A percentile compares a stretch with the other conserved stretches of the same genome.
These are phyloP conservation scores for Lepisosteus oculatus DNA, from an alignment of 2,113 vertebrate genomes.

Conservation along the genomic window DNA sequence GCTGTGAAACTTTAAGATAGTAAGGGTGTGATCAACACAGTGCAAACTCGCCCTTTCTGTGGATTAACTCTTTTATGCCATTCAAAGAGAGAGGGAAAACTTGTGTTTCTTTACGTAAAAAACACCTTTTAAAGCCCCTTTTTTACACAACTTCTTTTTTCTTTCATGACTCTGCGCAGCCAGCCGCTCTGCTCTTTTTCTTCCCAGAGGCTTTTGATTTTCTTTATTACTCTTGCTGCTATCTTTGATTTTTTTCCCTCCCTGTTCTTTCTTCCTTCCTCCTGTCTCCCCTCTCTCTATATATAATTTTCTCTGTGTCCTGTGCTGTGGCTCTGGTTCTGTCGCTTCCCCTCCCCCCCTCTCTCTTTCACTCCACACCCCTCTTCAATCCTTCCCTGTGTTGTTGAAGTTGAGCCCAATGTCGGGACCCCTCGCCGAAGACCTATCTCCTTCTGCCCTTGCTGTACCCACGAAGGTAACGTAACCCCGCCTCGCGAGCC, in stretches of 20 bases:
- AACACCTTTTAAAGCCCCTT: neutral
- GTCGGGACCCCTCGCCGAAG: slow-evolving; percentile 93
- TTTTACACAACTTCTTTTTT: slow-evolving; percentile 10
- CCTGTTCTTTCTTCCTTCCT: slow-evolving; percentile 51
- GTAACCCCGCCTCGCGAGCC: slow-evolving; percentile 66
- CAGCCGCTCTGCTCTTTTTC: slow-evolving; percentile 37
- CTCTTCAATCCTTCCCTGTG: slow-evolving; percentile 40
- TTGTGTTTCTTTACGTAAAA: too few species aligned
- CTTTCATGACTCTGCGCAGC: slow-evolving; percentile 23
- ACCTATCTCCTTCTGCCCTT: slow-evolving; percentile 98
- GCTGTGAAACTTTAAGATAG: too few species aligned
- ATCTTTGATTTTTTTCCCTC: slow-evolving; percentile 61
- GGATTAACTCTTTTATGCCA: too few species aligned
- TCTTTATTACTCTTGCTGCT: slow-evolving; percentile 46
- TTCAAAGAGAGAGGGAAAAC: too few species aligned
- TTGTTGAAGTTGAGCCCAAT: slow-evolving; percentile 93
- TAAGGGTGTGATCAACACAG: too few species aligned
- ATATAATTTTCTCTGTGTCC: slow-evolving; percentile 17
- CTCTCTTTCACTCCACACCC: slow-evolving; percentile 56
- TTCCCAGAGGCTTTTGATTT: slow-evolving; percentile 63
- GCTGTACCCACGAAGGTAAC: slow-evolving; percentile 98
- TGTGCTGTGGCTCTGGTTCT: slow-evolving; percentile 7
- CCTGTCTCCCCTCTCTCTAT: slow-evolving; percentile 52
- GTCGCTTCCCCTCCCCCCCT: slow-evolving; percentile 46
- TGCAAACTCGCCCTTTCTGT: too few species aligned